phyloP scores from a whole-genome alignment of 2,888 invertebrate genomes.

The Ormyrus nitidulus region DNA sequence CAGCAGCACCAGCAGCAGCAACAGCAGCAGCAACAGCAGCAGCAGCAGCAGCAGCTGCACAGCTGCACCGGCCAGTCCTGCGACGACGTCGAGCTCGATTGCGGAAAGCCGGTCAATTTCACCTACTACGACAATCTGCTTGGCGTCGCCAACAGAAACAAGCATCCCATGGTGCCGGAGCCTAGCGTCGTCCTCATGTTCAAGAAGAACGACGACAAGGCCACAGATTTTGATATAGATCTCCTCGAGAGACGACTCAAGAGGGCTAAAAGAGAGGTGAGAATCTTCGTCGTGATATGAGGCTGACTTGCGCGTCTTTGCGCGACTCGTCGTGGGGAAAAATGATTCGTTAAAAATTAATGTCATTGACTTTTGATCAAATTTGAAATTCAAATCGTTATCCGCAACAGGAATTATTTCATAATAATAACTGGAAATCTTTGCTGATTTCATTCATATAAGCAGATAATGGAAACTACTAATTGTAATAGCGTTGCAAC shows the following conservation, averaged over 20 bases:
- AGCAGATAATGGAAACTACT: too few relatives aligned
- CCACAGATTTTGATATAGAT: conserved; percentile 85
- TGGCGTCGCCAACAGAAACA: conserved; percentile 88
- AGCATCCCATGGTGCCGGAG: conserved; percentile 90
- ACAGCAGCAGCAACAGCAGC: conserved; percentile 2
- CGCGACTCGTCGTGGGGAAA: too few relatives aligned
- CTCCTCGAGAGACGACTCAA: conserved; percentile 84
- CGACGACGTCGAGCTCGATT: conserved; percentile 84
- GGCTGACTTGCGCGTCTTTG: too few relatives aligned
- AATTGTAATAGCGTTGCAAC: too few relatives aligned
- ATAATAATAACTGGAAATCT: too few relatives aligned
- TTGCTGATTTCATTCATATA: too few relatives aligned
- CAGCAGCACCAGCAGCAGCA: neutral
- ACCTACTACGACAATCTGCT: conserved; percentile 93
- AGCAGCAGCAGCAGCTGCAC: conserved; percentile 57
- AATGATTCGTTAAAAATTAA: too few relatives aligned
- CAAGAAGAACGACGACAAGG: conserved; percentile 80
- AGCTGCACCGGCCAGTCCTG: conserved; percentile 67
- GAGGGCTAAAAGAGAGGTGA: conserved; percentile 85
- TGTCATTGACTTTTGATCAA: too few relatives aligned
- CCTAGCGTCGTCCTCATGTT: conserved; percentile 87
- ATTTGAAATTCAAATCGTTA: too few relatives aligned
- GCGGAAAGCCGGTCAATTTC: conserved; percentile 90
- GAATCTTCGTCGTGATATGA: neutral
- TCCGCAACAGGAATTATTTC: too few relatives aligned